phyloP scores from a whole-genome alignment of 2,888 invertebrate species.

The Eupithecia centaureata region DNA sequence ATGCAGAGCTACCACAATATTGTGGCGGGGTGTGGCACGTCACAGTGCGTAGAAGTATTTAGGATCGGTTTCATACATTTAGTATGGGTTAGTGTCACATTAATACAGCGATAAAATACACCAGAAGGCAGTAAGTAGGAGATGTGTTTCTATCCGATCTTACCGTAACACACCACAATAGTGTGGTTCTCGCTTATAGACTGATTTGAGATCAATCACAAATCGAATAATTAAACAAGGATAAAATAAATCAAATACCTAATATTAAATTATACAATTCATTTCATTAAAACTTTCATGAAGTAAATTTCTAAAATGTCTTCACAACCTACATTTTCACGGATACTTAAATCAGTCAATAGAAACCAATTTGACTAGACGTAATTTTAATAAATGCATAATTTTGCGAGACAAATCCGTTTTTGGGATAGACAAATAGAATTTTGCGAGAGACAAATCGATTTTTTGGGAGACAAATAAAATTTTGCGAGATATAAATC shows the following conservation, averaged over 20 bases:
- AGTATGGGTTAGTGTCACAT: neutral
- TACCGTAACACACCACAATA: neutral
- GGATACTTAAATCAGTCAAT: constrained; percentile 12
- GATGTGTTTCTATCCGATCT: neutral
- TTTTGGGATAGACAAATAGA: no score
- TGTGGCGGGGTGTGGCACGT: neutral
- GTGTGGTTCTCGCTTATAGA: neutral
- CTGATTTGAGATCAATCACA: neutral
- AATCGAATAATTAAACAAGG: neutral
- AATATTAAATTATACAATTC: neutral
- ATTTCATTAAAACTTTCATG: neutral
- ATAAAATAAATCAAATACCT: neutral
- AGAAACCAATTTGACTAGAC: constrained; percentile 33
- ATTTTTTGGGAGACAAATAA: no score
- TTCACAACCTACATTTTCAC: constrained; percentile 3
- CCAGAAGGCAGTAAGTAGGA: no score
- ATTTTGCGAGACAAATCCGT: neutral
- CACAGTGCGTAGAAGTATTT: neutral
- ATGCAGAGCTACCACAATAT: neutral
- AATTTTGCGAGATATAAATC: no score
- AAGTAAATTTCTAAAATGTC: neutral
- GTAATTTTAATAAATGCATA: constrained; percentile 32
- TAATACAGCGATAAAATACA: neutral
- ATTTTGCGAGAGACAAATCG: no score
- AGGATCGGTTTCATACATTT: neutral